These are phyloP conservation scores for Periplaneta americana DNA, from an alignment of 1,140 invertebrate species.

Conservation along the genomic window DNA sequence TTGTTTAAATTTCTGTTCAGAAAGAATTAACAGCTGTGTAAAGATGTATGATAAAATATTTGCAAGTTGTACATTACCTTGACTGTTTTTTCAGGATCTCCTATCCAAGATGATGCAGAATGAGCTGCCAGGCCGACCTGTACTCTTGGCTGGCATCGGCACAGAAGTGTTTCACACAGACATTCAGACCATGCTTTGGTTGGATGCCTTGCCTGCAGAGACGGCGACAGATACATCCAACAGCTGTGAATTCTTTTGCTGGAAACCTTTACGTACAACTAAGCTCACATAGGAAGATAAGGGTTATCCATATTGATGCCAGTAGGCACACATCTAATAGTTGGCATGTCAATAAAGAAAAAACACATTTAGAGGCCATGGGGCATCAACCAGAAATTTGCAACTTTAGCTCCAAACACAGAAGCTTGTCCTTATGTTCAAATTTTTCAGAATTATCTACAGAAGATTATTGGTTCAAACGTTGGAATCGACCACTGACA, in stretches of 20 bases:
- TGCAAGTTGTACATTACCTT: too few species aligned
- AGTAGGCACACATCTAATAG: not conserved
- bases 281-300: not conserved
- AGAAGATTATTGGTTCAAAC: conserved; percentile 13
- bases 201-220: conserved; percentile 4
- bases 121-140: not conserved
- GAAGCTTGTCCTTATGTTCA: not conserved
- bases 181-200: not conserved
- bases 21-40: too few species aligned
- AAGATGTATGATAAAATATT: too few species aligned
- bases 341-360: too few species aligned
- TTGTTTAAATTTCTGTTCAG: too few species aligned
- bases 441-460: not conserved
- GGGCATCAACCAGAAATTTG: too few species aligned
- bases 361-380: not conserved
- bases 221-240: not conserved
- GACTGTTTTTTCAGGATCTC: not conserved
- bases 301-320: not conserved
- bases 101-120: conserved; percentile 7
- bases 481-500: conserved; percentile 5
- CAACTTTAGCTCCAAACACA: not conserved
- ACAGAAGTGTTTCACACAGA: not conserved
- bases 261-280: not conserved
- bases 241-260: not conserved
- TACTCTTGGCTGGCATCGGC: conserved; percentile 1